Conservation (phyloP, 2,797 vertebrate species). For the Antennarius maculatus region DNA sequence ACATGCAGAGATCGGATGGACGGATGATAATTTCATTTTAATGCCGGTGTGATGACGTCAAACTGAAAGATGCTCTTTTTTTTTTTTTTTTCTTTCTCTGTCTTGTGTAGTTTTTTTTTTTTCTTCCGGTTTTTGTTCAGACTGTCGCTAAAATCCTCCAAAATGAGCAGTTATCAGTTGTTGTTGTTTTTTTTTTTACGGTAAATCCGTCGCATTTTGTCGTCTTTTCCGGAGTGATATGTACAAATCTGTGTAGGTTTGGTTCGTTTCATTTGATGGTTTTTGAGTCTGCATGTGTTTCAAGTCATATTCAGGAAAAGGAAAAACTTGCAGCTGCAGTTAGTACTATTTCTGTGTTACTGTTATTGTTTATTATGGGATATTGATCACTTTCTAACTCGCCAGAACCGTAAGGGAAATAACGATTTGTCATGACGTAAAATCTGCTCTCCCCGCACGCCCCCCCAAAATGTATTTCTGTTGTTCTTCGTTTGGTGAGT, state of each 20-base stretch:
- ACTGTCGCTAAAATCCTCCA: slow-evolving; percentile 55
- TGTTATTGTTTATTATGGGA: slow-evolving; percentile 38
- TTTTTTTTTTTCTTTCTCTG: slow-evolving; percentile 58
- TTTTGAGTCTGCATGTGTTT: slow-evolving; percentile 74
- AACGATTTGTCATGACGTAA: slow-evolving; percentile 21
- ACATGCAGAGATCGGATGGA: slow-evolving; percentile 92
- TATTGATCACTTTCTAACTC: slow-evolving; percentile 23
- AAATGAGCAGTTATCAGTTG: slow-evolving; percentile 54
- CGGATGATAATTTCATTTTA: slow-evolving; percentile 65
- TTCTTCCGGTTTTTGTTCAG: slow-evolving; percentile 47
- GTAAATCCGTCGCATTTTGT: slow-evolving; percentile 32
- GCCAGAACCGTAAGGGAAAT: slow-evolving; percentile 18
- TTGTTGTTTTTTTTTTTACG: slow-evolving; percentile 23
- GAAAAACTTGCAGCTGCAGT: slow-evolving; percentile 68
- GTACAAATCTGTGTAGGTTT: slow-evolving; percentile 58
- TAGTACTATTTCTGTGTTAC: slow-evolving; percentile 51
- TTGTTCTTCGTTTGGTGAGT: slow-evolving; percentile 37
- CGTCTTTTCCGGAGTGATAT: slow-evolving; percentile 47
- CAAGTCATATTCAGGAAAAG: slow-evolving; percentile 82
- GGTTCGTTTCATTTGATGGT: slow-evolving; percentile 47
- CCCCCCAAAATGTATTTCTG: slow-evolving; percentile 30
- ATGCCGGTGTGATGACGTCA: slow-evolving; percentile 58
- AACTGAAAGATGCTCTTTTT: slow-evolving; percentile 65
- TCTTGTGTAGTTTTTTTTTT: slow-evolving; percentile 42
- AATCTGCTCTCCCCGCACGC: slow-evolving; percentile 13